Evolutionary conservation across 1,140 invertebrate species (phyloP).

Genomic region (Temnothorax curvispinosus): DNA sequence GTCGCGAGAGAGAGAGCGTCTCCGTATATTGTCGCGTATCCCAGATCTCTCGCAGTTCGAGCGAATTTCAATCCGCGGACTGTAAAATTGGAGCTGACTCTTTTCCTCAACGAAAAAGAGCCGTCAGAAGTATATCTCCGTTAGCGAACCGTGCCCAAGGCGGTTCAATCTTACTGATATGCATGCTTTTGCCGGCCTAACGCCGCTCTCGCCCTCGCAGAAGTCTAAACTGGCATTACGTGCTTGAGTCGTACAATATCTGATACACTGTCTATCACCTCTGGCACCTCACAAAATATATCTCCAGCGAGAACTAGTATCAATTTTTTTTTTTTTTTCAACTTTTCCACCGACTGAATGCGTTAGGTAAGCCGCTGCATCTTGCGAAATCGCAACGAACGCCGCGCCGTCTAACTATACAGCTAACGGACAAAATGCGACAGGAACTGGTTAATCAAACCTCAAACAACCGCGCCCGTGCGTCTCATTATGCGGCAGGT

Average conservation of each 20-base stretch:
- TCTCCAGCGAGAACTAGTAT: background rate
- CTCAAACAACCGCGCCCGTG: slow-evolving; percentile 45
- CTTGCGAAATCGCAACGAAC: slow-evolving; percentile 27
- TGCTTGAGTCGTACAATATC: background rate
- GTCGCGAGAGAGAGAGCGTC: background rate
- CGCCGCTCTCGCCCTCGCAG: background rate
- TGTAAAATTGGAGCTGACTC: background rate
- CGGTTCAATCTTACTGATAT: slow-evolving; percentile 3
- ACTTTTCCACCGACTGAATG: background rate
- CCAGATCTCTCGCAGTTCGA: background rate
- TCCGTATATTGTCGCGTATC: background rate
- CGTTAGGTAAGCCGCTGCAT: background rate
- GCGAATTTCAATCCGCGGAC: background rate
- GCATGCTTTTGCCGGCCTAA: slow-evolving; percentile 14
- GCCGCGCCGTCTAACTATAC: background rate
- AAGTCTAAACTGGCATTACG: background rate
- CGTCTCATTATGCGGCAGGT: slow-evolving; percentile 39
- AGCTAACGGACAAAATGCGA: slow-evolving; percentile 2
- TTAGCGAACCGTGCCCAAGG: background rate
- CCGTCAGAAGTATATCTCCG: background rate
- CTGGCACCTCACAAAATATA: background rate
- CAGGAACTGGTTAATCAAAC: slow-evolving; percentile 51
- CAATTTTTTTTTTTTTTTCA: background rate
- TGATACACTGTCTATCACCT: background rate
- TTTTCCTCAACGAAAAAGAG: background rate